Base-by-base conservation (phyloP, 2,113 vertebrate genomes). In the Pygathrix nemaeus region DNA sequence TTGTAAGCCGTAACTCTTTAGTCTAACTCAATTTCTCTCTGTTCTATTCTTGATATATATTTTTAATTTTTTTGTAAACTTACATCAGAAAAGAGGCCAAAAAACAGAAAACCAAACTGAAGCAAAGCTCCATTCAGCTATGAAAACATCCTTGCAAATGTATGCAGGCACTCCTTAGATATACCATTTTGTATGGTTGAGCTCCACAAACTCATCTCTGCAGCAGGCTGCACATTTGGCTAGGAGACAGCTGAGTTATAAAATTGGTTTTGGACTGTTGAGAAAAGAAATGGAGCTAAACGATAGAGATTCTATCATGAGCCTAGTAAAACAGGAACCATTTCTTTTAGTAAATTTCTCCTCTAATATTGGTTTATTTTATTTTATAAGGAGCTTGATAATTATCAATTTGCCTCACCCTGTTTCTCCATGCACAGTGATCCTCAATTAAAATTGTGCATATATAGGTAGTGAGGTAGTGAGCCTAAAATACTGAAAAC, bases 201-300 rank as follows among this genome's bases (percentile, higher is more conserved):
- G 92, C 52, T 94, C 96, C 96, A 82, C 27, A 68, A 91, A 83
- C 57, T 82, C 87, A 12, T 79, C 80, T 97, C 81, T 82, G 66
- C 92, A 94, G 92, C 89, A 79, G 52, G 90, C 25, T 97, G 61
- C 92, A 83, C 88, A 93, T 96, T 96, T 97, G 94, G 48, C 80
- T 95, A 73, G 27, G 52, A 92, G 76, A 95, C 90, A 97, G 96
- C 92, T 95, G 97, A 96, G 88, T 96, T 96, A 97, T 92, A 94
- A 96, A 97, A 97, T 97, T 97, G 97, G 84, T 97, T 97, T 97
- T 48, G 95, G 92, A 93, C 95, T 96, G 70, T 90, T 96, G 92
- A 96, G 96, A 83, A 97, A 94, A 96, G 93, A 97, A 98, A 96
- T 76, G n/a, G 68, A 96, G 52, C 96, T 96, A 86, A 57, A 94